Evolutionary conservation across 2,888 invertebrate genomes (phyloP).

Genomic region (Drepanosiphum platanoidis): DNA sequence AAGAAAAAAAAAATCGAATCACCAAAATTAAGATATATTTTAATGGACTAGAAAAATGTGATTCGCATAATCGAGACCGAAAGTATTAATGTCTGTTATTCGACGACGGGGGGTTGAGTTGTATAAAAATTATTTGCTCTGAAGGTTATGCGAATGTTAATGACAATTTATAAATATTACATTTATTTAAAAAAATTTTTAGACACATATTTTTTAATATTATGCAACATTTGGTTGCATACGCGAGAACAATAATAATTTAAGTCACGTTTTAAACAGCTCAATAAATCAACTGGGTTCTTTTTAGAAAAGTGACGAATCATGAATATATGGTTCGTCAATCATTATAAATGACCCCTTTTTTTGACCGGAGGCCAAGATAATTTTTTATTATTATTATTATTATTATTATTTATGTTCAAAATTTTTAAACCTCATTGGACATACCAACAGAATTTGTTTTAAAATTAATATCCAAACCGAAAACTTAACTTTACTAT

Average conservation of each 20-base stretch:
- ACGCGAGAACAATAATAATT: conserved; percentile 1
- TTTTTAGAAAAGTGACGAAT: conserved; percentile 12
- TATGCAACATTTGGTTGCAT: not conserved
- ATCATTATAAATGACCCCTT: not conserved
- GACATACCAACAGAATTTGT: not conserved
- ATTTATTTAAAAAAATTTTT: conserved; percentile 6
- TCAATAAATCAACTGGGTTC: not conserved
- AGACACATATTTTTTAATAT: not conserved
- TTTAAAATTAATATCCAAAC: not conserved
- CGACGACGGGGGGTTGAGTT: not conserved
- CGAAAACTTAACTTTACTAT: not conserved
- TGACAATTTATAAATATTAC: not conserved
- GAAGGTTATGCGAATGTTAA: not conserved
- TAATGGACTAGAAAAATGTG: too few species aligned
- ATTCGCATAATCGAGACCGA: too few species aligned
- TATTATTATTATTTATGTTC: not conserved
- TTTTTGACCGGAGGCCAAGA: not conserved
- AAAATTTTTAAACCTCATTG: not conserved
- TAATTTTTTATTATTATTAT: not conserved
- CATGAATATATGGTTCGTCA: not conserved
- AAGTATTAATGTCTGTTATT: not conserved
- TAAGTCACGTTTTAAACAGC: not conserved
- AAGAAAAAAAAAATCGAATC: not conserved
- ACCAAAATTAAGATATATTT: not conserved
- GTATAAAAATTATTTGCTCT: not conserved